Conservation (phyloP, 2,113 vertebrate genomes). For the Oplegnathus fasciatus region DNA sequence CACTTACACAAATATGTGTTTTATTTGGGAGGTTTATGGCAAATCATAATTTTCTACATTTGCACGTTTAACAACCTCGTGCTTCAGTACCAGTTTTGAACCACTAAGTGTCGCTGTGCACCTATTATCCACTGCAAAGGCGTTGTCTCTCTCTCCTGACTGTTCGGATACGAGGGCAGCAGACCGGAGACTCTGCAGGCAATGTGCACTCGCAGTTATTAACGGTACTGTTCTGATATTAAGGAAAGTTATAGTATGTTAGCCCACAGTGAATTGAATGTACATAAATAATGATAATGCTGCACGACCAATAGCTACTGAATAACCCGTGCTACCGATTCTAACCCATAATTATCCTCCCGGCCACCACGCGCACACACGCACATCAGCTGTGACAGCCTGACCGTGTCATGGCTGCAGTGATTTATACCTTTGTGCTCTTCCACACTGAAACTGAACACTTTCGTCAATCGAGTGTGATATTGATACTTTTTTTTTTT, state of each 20-base stretch:
- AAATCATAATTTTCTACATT: background rate
- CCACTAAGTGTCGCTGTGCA: constrained; percentile 32
- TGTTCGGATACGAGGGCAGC: background rate
- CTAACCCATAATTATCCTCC: background rate
- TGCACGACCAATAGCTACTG: background rate
- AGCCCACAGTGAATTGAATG: background rate
- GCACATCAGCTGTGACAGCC: background rate
- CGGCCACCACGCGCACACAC: background rate
- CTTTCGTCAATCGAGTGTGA: background rate
- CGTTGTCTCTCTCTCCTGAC: constrained; percentile 24
- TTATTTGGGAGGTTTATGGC: background rate
- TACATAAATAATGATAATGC: background rate
- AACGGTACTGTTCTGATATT: background rate
- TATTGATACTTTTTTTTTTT: background rate
- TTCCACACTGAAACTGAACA: background rate
- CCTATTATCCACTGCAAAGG: background rate
- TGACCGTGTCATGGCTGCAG: constrained; percentile 5
- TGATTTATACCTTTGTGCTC: constrained; percentile 13
- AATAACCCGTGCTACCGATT: background rate
- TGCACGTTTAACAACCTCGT: background rate
- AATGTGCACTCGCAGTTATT: background rate
- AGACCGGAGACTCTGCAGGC: background rate
- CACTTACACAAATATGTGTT: background rate
- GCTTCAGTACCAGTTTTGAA: background rate
- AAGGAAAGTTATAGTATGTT: too few species aligned